Evolutionary conservation across 2,888 invertebrate species (phyloP), one percentile per base, ranked within the genome.

Genomic region (Slavum lentiscoides): DNA sequence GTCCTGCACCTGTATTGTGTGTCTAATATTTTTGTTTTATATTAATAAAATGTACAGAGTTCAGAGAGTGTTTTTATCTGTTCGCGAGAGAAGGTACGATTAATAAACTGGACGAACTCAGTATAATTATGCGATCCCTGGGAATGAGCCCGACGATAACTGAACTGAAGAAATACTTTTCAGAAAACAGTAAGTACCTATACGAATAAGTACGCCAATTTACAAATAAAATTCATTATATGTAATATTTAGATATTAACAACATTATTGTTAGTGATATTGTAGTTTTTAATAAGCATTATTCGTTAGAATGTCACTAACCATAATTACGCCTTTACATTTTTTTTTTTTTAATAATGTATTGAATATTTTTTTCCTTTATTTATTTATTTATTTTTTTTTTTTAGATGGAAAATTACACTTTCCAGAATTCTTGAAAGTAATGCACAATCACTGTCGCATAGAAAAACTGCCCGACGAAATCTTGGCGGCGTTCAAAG

Each of bases 11-110:
- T 30, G 1, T 37, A 17, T 64, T 58, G 13, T 55, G 13, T 55
- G 30, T n/a, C 30, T 61, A 9, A 74, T 58, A 23, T 11, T 19
- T 19, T 43, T 30, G 58, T 72, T 37, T 74, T 19, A 53, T 75
- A 9, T 70, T n/a, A n/a, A n/a, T n/a, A n/a, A n/a, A n/a, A 19
- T 69, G 89, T 89, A 17, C 87, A 96, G 97, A 97, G 87, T 97
- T 96, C 87, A 92, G 96, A 85, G 97, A 98, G 88, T 98, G 97
- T 85, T 98, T 97, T 88, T 96, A 96, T 86, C 89, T 98, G 77
- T 97, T 96, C 86, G 96, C 97, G 0, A 89, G 95, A 69, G 93
- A 93, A 58, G 96, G 96, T 0, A 93, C 94, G 86, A 96, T 98
- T 75, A 92, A 92, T 23, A 93, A 93, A 0, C 87, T 96, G 83